A percentile compares a stretch with the other conserved stretches of the same genome.
Conservation (phyloP, 1,140 invertebrate genomes). For the Pachyrhynchus sulphureomaculatus region DNA sequence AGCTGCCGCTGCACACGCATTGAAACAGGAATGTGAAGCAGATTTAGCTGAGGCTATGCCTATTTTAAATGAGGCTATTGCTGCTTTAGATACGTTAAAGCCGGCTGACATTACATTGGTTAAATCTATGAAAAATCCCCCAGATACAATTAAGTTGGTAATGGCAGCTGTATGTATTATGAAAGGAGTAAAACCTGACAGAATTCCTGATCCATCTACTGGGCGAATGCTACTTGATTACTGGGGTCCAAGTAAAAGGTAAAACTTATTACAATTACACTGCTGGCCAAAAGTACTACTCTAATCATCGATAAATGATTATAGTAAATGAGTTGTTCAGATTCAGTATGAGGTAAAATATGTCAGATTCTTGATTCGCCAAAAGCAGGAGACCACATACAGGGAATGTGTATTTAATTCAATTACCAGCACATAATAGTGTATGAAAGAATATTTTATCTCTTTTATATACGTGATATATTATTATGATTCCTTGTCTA, state of each 20-base stretch:
- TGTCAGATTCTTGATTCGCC: too few species aligned
- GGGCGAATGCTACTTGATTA: conserved; percentile 84
- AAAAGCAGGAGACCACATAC: too few species aligned
- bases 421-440: too few species aligned
- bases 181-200: conserved; percentile 74
- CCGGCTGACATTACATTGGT: conserved; percentile 92
- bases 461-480: too few species aligned
- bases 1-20: conserved; percentile 75
- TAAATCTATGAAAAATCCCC: conserved; percentile 98
- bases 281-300: not conserved
- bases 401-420: too few species aligned
- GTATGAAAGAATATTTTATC: too few species aligned
- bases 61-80: conserved; percentile 77
- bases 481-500: too few species aligned
- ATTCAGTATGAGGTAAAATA: too few species aligned
- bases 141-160: conserved; percentile 86
- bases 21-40: conserved; percentile 89
- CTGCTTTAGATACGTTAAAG: conserved; percentile 90
- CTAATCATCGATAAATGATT: not conserved
- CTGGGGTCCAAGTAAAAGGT: conserved; percentile 87
- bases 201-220: conserved; percentile 73
- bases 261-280: not conserved
- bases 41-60: conserved; percentile 89
- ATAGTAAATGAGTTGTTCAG: too few species aligned
- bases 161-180: conserved; percentile 96